A percentile compares a stretch with the other conserved stretches of the same genome.
Evolutionary conservation across 2,888 invertebrate genomes (phyloP).

Genomic region (Erebia epiphron): DNA sequence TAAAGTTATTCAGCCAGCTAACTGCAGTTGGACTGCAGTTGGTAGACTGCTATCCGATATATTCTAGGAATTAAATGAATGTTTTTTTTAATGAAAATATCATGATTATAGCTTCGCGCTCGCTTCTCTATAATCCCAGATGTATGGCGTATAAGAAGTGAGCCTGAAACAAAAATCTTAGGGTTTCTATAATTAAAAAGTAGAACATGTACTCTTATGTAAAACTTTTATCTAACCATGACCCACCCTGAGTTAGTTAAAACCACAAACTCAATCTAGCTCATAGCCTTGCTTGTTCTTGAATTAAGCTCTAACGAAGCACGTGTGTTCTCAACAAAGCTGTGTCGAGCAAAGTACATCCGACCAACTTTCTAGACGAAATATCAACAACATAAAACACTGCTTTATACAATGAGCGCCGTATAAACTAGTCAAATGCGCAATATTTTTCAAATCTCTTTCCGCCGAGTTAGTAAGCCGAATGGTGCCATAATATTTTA

Average conservation of each 20-base stretch:
- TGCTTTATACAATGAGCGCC: constrained; percentile 28
- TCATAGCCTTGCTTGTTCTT: constrained; percentile 35
- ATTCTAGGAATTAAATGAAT: neutral
- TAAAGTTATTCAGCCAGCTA: too few relatives aligned
- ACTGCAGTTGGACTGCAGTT: too few relatives aligned
- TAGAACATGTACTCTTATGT: neutral
- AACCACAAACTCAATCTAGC: constrained; percentile 28
- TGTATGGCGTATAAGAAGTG: neutral
- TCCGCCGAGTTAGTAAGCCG: constrained; percentile 5
- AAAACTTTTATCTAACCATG: constrained; percentile 19
- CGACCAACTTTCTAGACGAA: constrained; percentile 56
- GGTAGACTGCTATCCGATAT: too few relatives aligned
- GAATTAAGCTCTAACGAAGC: constrained; percentile 50
- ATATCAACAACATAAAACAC: constrained; percentile 49
- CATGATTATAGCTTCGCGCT: too few relatives aligned
- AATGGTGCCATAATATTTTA: constrained; percentile 21
- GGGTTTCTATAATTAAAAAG: neutral
- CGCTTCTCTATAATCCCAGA: neutral
- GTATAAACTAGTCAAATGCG: constrained; percentile 28
- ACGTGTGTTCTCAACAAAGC: constrained; percentile 37
- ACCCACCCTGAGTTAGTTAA: constrained; percentile 22
- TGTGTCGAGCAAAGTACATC: constrained; percentile 41
- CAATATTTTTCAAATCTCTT: constrained; percentile 14
- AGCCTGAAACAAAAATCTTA: neutral
- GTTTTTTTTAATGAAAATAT: too few relatives aligned